Percentiles rank a stretch among this genome's conserved stretches.
phyloP scores from a whole-genome alignment of 2,113 vertebrate genomes.

The Labrus mixtus region DNA sequence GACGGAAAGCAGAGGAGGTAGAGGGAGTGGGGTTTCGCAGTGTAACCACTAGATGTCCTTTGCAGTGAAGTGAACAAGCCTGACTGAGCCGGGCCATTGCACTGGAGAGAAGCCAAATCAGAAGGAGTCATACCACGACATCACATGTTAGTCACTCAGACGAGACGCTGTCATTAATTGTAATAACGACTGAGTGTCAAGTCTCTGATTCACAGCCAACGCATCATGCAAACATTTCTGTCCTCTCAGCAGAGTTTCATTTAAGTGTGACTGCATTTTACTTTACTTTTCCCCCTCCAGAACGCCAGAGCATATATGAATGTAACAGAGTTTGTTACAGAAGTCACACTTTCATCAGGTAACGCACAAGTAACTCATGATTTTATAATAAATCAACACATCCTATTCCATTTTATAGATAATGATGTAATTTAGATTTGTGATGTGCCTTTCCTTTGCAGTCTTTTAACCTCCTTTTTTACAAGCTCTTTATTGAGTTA shows the following conservation, averaged over 20 bases:
- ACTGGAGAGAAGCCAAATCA: constrained; percentile 52
- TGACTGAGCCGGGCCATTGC: constrained; percentile 17
- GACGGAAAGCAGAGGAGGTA: background rate
- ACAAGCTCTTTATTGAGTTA: too few species aligned
- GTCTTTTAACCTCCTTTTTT: too few species aligned
- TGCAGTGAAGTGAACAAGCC: constrained; percentile 33
- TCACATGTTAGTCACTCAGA: constrained; percentile 65
- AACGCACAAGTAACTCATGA: background rate
- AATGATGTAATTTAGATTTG: too few species aligned
- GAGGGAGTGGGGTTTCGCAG: constrained; percentile 10
- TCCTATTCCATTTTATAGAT: too few species aligned
- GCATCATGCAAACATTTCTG: constrained; percentile 55
- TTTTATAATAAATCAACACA: background rate
- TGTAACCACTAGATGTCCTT: constrained; percentile 66
- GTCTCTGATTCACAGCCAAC: constrained; percentile 75
- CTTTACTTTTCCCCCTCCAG: constrained; percentile 43
- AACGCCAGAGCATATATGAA: background rate
- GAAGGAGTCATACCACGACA: constrained; percentile 57
- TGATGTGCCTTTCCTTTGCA: too few species aligned
- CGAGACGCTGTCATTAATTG: constrained; percentile 76
- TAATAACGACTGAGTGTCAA: constrained; percentile 69
- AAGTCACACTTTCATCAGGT: background rate
- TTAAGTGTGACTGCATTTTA: constrained; percentile 38
- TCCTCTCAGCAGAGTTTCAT: constrained; percentile 60
- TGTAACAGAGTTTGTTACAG: background rate